Evolutionary conservation across 2,797 vertebrate genomes (phyloP).

Genomic region (Pipistrellus pygmaeus): DNA sequence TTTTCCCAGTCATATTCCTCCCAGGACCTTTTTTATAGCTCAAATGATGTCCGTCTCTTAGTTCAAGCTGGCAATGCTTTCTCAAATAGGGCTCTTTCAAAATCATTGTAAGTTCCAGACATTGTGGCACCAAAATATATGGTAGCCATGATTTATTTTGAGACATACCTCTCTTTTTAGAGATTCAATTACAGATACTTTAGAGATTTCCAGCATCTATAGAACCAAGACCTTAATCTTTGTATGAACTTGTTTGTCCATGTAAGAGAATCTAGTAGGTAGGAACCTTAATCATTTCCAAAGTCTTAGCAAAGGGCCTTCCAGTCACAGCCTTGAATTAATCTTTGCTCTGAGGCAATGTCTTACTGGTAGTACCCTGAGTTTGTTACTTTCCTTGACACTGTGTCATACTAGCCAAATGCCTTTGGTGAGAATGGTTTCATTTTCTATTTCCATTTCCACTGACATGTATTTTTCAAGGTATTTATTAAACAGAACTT

Average conservation of each 20-base stretch:
- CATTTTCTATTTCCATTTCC: not conserved
- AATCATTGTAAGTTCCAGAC: not conserved
- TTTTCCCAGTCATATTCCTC: not conserved
- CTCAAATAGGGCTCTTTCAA: not conserved
- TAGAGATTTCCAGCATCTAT: not conserved
- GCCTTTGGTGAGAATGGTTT: not conserved
- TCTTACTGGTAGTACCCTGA: not conserved
- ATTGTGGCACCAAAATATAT: not conserved
- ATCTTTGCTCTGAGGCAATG: not conserved
- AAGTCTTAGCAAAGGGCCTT: not conserved
- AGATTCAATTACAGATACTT: slow-evolving; percentile 9
- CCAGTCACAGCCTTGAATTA: not conserved
- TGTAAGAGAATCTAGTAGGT: not conserved
- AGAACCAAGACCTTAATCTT: not conserved
- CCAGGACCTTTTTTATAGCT: not conserved
- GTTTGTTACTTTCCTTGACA: not conserved
- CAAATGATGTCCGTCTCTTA: not conserved
- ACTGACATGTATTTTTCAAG: not conserved
- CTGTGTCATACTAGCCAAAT: not conserved
- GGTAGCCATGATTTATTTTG: not conserved
- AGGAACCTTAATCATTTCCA: not conserved
- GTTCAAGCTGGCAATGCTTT: not conserved
- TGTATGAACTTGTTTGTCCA: not conserved
- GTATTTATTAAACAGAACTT: not conserved
- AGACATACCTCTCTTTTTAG: not conserved